These are phyloP conservation scores for Cynaeus angustus DNA, from an alignment of 2,888 invertebrate species.

Conservation along the genomic window DNA sequence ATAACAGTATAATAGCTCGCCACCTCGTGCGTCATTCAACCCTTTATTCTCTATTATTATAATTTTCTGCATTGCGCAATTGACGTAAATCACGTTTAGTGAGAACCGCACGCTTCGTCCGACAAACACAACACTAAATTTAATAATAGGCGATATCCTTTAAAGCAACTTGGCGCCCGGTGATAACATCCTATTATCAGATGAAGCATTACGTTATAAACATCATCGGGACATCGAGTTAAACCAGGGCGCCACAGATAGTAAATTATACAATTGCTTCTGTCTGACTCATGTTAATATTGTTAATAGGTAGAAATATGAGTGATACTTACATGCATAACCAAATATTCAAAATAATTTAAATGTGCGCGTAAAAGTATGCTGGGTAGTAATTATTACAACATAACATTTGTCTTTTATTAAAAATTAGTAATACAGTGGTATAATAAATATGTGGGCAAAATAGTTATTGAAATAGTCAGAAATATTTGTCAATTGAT, in stretches of 20 bases:
- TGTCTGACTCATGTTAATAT: slow-evolving; percentile 51
- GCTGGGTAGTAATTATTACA: too few species aligned
- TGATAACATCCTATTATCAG: slow-evolving; percentile 56
- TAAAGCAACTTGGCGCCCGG: slow-evolving; percentile 46
- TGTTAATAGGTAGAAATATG: not conserved
- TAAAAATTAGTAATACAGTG: too few species aligned
- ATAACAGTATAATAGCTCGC: not conserved
- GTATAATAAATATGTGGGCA: too few species aligned
- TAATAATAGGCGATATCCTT: slow-evolving; percentile 57
- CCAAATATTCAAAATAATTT: not conserved
- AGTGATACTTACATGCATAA: not conserved
- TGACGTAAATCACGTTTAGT: slow-evolving; percentile 25
- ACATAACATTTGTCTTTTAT: too few species aligned
- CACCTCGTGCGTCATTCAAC: slow-evolving; percentile 5
- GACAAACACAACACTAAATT: slow-evolving; percentile 37
- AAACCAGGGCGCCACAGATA: slow-evolving; percentile 56
- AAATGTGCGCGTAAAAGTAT: not conserved
- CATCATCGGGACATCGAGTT: slow-evolving; percentile 48
- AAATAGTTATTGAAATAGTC: too few species aligned
- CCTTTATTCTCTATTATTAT: not conserved
- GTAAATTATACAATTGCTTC: slow-evolving; percentile 53
- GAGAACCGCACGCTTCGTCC: slow-evolving; percentile 13
- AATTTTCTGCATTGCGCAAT: slow-evolving; percentile 16
- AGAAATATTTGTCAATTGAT: too few species aligned
- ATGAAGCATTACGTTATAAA: slow-evolving; percentile 50